Percentiles rank a stretch among this genome's conserved stretches.
Conservation (phyloP, 2,797 vertebrate genomes). For the Eulemur rubriventer region DNA sequence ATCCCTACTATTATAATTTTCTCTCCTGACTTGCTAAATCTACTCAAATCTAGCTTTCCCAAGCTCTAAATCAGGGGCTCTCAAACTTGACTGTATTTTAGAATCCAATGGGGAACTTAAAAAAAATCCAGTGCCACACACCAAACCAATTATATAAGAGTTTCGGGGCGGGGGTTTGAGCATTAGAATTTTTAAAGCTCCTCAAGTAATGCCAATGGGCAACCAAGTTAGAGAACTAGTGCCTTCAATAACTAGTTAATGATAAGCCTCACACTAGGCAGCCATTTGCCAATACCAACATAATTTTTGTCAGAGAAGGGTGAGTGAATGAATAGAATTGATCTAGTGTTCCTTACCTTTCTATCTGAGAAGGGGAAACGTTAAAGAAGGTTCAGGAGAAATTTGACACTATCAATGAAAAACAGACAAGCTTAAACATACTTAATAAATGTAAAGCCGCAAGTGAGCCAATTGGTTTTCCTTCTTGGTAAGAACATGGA, state of each 20-base stretch:
- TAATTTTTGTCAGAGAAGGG: neutral
- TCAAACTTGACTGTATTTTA: conserved; percentile 12
- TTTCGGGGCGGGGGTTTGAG: neutral
- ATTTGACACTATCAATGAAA: neutral
- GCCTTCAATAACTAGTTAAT: neutral
- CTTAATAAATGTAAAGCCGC: neutral
- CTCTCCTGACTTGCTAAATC: neutral
- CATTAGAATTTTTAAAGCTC: neutral
- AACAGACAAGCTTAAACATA: neutral
- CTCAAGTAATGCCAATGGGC: neutral
- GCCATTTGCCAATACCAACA: neutral
- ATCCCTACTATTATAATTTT: neutral
- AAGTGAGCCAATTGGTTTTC: neutral
- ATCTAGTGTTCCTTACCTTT: neutral
- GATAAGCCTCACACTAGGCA: neutral
- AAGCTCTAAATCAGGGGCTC: neutral
- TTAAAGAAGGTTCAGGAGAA: neutral
- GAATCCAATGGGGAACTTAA: neutral
- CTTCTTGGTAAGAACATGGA: neutral
- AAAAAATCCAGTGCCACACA: neutral
- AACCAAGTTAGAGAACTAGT: neutral
- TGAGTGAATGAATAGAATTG: neutral
- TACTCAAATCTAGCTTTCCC: neutral
- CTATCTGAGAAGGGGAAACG: neutral
- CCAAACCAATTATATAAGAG: neutral